Base-by-base conservation (phyloP, 2,888 invertebrate genomes). In the Panzeria rudis region DNA sequence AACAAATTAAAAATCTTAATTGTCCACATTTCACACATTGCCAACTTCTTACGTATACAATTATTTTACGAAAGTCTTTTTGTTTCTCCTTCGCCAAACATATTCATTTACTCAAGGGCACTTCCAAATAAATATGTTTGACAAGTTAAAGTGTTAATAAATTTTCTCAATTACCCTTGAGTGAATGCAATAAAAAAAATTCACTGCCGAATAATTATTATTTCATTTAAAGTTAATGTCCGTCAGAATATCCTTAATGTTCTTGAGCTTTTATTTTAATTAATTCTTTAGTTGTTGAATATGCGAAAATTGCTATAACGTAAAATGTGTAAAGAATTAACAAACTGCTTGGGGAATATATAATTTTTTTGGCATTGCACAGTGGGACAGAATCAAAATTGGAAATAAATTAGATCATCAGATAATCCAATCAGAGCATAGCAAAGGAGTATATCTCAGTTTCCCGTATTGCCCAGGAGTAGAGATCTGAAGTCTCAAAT, bases 141-240 rank as follows among this genome's bases (percentile, higher is more conserved):
- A 76, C 64, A 71, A 56, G 54, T 56, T 11, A 82, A 77, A 82
- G 69, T 71, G 64, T 62, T 44, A 35, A 77, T 54, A 64, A 54
- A 61, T 66, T 20, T 69, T 32, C n/a, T 15, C 50, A 68, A 75
- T 71, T 71, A 47, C 44, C 62, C 47, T 54, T 29, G 54, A 64
- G 52, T 76, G 15, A 7, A 25, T 3, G 13, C 29, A 68, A 47
- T 11, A 7, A 44, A 52, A 71, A 20, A 32, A 44, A 71, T 6
- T 38, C 13, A 1, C 38, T 32, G 29, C 8, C 50, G 23, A n/a
- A 38, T 35, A 35, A 41, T 54, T 44, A 52, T 32, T 13, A 25
- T 50, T 59, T 32, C 8, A 44, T 11, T 44, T 44, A 7, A 35
- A 56, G n/a, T 41, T 29, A 15, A 41, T 29, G 17, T n/a, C n/a